Evolutionary conservation across 2,113 vertebrate genomes (phyloP).

Genomic region (Epinephelus moara): DNA sequence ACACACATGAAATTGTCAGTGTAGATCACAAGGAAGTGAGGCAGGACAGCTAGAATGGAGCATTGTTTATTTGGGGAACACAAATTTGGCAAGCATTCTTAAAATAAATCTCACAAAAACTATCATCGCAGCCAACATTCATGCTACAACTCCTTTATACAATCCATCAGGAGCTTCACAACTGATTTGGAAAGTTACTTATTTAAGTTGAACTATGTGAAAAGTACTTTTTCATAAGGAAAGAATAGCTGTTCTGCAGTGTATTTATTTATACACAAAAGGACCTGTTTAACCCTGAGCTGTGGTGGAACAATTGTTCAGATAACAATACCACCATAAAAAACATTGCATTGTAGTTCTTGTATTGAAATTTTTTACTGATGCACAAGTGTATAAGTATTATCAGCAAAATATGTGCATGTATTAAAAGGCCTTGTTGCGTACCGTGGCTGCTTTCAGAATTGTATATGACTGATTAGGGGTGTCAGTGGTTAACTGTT

Average conservation of each 20-base stretch:
- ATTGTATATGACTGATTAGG: background rate
- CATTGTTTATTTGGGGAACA: slow-evolving; percentile 67
- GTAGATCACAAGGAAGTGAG: slow-evolving; percentile 66
- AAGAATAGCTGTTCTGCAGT: slow-evolving; percentile 13
- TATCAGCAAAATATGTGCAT: background rate
- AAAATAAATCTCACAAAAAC: slow-evolving; percentile 64
- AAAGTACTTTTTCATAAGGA: slow-evolving; percentile 18
- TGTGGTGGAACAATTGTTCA: background rate
- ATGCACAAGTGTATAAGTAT: background rate
- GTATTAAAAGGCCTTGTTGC: background rate
- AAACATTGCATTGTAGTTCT: background rate
- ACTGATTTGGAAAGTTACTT: slow-evolving; percentile 31
- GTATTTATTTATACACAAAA: slow-evolving; percentile 4
- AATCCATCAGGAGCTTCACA: slow-evolving; percentile 47
- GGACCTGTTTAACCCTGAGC: background rate
- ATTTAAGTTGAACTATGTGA: slow-evolving; percentile 40
- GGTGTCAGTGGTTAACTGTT: too few relatives aligned
- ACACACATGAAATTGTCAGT: slow-evolving; percentile 60
- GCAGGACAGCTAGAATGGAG: slow-evolving; percentile 61
- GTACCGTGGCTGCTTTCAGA: background rate
- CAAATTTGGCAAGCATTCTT: slow-evolving; percentile 60
- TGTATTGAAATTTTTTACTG: background rate
- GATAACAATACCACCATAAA: background rate
- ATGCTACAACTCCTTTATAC: slow-evolving; percentile 33
- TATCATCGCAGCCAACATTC: slow-evolving; percentile 36